Conservation (phyloP, 2,113 vertebrate species). For the Marmota flaviventris region DNA sequence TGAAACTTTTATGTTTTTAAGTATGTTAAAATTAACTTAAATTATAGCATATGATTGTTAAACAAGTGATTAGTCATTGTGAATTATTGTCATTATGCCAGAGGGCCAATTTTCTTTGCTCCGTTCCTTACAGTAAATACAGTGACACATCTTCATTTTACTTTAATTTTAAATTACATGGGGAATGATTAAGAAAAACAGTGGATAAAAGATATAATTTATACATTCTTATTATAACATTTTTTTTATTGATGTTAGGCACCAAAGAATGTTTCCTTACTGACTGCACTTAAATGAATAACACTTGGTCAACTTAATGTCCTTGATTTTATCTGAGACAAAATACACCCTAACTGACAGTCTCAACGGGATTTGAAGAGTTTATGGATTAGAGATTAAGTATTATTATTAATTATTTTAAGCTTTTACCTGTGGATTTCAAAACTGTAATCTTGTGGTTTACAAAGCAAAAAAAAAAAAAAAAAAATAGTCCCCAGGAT, state of each 20-base stretch:
- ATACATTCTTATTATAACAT: not conserved
- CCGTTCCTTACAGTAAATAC: not conserved
- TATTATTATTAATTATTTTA: not conserved
- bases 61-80: not conserved
- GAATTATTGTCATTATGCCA: not conserved
- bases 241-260: not conserved
- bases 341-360: not conserved
- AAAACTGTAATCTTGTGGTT: not conserved
- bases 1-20: not conserved
- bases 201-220: not conserved
- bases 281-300: not conserved
- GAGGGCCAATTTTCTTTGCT: not conserved
- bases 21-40: not conserved
- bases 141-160: not conserved
- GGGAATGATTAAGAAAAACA: not conserved
- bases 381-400: not conserved
- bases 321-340: not conserved
- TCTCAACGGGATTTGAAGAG: not conserved
- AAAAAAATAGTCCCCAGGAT: not conserved
- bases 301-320: not conserved
- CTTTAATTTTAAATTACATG: conserved; percentile 23
- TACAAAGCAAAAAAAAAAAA: not conserved
- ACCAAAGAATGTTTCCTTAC: not conserved
- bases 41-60: not conserved
- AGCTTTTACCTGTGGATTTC: not conserved